Conservation (phyloP, 2,888 invertebrate genomes). For the Apodemia duryi region DNA sequence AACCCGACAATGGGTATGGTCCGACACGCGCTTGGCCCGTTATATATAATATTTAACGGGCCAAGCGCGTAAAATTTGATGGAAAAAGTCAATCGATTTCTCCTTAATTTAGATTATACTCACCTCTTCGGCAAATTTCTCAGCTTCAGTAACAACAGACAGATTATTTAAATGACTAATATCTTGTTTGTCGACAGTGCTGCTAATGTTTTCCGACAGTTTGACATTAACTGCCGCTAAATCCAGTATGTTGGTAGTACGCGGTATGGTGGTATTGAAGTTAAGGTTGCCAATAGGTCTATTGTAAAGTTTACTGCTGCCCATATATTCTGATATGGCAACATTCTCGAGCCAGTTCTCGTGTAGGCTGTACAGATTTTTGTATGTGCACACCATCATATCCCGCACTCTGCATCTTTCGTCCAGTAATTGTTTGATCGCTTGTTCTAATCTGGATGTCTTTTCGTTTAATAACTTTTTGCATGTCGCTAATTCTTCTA, state of each 20-base stretch:
- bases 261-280: slow-evolving; percentile 62
- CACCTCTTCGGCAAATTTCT: slow-evolving; percentile 81
- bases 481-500: slow-evolving; percentile 93
- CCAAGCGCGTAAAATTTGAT: too few relatives aligned
- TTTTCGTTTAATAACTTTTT: slow-evolving; percentile 88
- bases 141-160: slow-evolving; percentile 71
- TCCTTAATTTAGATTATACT: slow-evolving; percentile 33
- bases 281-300: slow-evolving; percentile 73
- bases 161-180: slow-evolving; percentile 58
- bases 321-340: slow-evolving; percentile 61
- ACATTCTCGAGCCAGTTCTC: slow-evolving; percentile 70
- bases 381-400: slow-evolving; percentile 81
- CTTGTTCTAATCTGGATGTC: slow-evolving; percentile 84
- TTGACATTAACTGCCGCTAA: slow-evolving; percentile 81
- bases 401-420: slow-evolving; percentile 83
- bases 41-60: too few relatives aligned
- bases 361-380: slow-evolving; percentile 74
- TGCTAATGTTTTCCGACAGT: slow-evolving; percentile 80
- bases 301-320: slow-evolving; percentile 54
- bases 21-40: too few relatives aligned
- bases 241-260: slow-evolving; percentile 82
- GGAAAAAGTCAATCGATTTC: too few relatives aligned
- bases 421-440: slow-evolving; percentile 83
- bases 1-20: too few relatives aligned
- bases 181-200: slow-evolving; percentile 65